Conservation (phyloP, 2,797 vertebrate species). For the Crax fasciolata region DNA sequence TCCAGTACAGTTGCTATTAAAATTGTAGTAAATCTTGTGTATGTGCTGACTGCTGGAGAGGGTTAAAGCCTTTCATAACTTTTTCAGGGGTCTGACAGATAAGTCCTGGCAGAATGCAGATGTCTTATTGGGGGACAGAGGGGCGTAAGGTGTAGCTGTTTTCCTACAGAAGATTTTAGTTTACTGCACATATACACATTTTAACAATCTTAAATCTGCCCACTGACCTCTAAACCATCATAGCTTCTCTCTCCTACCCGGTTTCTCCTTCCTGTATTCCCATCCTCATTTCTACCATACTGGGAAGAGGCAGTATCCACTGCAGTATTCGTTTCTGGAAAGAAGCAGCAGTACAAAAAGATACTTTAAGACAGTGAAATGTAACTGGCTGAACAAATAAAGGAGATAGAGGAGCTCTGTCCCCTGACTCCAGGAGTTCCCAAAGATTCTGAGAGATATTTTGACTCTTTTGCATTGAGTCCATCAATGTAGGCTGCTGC, state of each 20-base stretch:
- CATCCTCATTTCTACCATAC: not conserved
- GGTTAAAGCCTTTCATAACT: not conserved
- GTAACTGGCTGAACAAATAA: not conserved
- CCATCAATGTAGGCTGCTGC: not conserved
- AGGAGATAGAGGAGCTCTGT: not conserved
- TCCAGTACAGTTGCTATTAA: not conserved
- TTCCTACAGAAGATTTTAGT: not conserved
- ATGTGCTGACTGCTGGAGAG: not conserved
- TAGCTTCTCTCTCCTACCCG: not conserved
- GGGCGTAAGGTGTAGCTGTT: not conserved
- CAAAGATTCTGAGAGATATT: not conserved
- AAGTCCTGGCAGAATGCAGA: not conserved
- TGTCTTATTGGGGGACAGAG: not conserved
- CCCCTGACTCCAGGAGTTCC: not conserved
- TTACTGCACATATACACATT: not conserved
- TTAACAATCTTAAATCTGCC: not conserved
- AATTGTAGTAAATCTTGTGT: not conserved
- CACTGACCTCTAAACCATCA: not conserved
- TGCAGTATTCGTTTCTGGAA: not conserved
- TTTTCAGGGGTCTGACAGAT: not conserved
- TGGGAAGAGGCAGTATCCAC: not conserved
- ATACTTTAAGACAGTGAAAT: not conserved
- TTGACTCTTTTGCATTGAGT: not conserved
- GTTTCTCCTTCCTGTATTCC: not conserved
- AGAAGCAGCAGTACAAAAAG: not conserved